phyloP scores from a whole-genome alignment of 2,797 vertebrate genomes.

The Diglossa cyanea region DNA sequence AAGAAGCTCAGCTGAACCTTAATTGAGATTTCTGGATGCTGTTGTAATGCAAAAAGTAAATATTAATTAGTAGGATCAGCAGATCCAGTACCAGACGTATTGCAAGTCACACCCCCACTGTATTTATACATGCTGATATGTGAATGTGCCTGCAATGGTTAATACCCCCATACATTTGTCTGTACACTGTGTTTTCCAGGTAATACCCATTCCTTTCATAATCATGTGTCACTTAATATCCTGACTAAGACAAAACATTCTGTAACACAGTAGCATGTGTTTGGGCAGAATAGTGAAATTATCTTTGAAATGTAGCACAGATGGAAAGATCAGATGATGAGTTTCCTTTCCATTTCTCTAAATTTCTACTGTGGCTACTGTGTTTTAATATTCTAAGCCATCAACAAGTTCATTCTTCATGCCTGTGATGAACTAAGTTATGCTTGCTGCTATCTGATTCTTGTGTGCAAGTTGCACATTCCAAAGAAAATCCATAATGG shows the following conservation, averaged over 20 bases:
- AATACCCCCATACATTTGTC: neutral
- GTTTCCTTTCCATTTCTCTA: neutral
- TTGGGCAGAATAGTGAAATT: constrained; percentile 50
- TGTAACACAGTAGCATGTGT: constrained; percentile 28
- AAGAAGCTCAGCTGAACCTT: neutral
- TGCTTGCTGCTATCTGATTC: constrained; percentile 43
- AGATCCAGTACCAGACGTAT: constrained; percentile 32
- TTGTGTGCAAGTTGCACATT: neutral
- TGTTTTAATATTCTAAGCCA: constrained; percentile 21
- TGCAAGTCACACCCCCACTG: neutral
- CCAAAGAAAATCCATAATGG: constrained; percentile 59
- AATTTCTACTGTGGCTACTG: neutral
- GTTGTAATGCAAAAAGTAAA: constrained; percentile 48
- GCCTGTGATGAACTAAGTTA: neutral
- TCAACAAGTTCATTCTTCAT: constrained; percentile 24
- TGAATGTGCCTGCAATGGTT: constrained; percentile 21
- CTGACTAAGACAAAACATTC: constrained; percentile 36
- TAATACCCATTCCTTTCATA: constrained; percentile 50
- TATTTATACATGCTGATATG: neutral
- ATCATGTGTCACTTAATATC: constrained; percentile 33
- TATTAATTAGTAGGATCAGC: constrained; percentile 48
- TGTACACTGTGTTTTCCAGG: neutral
- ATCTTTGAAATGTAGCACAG: constrained; percentile 23
- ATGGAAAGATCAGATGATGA: constrained; percentile 8
- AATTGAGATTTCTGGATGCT: constrained; percentile 13